Evolutionary conservation across 1,140 invertebrate genomes (phyloP), one percentile per base, ranked within the genome.

Genomic region (Dendrolimus punctatus): DNA sequence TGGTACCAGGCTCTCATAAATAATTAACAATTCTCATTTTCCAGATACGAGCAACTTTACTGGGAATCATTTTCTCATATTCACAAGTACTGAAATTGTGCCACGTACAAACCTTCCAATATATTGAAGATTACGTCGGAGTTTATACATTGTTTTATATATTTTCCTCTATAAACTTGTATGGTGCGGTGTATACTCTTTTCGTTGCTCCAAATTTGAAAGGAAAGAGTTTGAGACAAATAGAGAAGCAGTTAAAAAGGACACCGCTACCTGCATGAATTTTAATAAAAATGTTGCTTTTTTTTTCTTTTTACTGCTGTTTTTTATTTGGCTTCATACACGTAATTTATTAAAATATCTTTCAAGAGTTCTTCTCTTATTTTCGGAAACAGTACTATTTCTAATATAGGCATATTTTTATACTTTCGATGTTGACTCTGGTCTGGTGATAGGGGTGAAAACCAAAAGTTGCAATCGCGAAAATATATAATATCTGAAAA

Each of bases 221-320:
- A n/a, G 48, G 60, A n/a, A 76, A 72, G 41, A 72, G 45, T 48
- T 55, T 71, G 4, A 73, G 52, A 60, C 73, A 77, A 40, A 72
- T 85, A 42, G 80, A 85, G 46, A 70, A 60, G 40, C 77, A 80
- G 38, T 48, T 85, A 53, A 80, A 73, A 60, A 70, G 73, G 39
- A 60, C 75, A 43, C 71, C 75, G 2, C 57, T 80, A 9, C 58
- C 58, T 1, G 58, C 58, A 39, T 60, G 44, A 53, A 46, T 23
- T 2, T 23, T 23, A 23, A 23, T 23, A 23, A 23, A 23, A 23
- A 23, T 23, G 23, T 23, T n/a, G n/a, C n/a, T n/a, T 23, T 23
- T 23, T 23, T 23, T 23, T 23, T 23, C 23, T 23, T 23, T 23
- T 23, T 23, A 23, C 1, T 23, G 3, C 23, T 23, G 1, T 23